Base-by-base conservation (phyloP, 2,797 vertebrate species). In the Sylvilagus floridanus region DNA sequence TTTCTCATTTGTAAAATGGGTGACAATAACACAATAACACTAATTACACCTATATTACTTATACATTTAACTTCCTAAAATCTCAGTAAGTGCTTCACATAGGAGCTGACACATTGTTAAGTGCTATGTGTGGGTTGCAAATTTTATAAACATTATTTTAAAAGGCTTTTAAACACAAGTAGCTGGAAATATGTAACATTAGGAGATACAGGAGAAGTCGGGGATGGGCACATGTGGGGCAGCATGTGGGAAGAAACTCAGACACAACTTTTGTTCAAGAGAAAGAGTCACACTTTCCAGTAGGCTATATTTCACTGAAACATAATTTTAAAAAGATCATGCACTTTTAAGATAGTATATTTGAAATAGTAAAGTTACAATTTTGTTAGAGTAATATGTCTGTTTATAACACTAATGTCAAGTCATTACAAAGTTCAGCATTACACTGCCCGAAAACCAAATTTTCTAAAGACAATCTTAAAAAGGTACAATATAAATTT, bases 401-500 rank as follows among this genome's bases (percentile, higher is more conserved):
- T 65, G 12, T 85, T 90, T 84, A 0, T 69, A 93, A 77, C 37
- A 84, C 13, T 54, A 71, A 84, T 69, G 37, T 35, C 62, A 96
- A 81, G 7, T 88, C 88, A 52, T 8, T 83, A 84, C 1, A 91
- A 37, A 83, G 62, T 65, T 42, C 66, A 72, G 54, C n/a, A 54
- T 52, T 86, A 68, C 69, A 91, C 42, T 85, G 30, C 50, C 63
- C 90, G 50, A 54, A 50, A 19, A 60, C 11, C n/a, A 52, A 92
- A 5, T 94, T 84, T 96, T 91, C 75, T 96, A 30, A 73, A 88
- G 9, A n/a, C 62, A 88, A 28, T 83, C 37, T 77, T 84, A 68
- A 82, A 85, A 71, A 63, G n/a, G 72, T 16, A 52, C 19, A 88
- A 90, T 22, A 79, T 73, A 83, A 79, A 81, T 79, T 6, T 37